Conservation (phyloP, 2,113 vertebrate genomes). For the Melanocharis versteri region DNA sequence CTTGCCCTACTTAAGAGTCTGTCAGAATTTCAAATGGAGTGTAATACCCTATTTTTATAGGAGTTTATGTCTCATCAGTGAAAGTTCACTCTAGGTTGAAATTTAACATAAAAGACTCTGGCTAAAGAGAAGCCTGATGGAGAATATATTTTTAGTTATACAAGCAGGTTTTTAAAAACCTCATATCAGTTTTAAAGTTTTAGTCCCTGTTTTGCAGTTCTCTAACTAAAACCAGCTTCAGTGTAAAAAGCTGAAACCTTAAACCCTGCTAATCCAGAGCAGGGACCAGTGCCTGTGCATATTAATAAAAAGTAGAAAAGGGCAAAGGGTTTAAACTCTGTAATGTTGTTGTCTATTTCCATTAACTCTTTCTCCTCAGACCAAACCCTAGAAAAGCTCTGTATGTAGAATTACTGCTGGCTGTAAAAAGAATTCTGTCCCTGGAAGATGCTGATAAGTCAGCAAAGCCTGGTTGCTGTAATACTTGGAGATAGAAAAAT, state of each 20-base stretch:
- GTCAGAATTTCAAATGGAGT: constrained; percentile 18
- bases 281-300: constrained; percentile 12
- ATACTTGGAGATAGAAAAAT: constrained; percentile 11
- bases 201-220: constrained; percentile 2
- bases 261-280: constrained; percentile 32
- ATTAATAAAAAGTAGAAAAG: constrained; percentile 49
- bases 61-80: constrained; percentile 13
- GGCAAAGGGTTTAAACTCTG: constrained; percentile 20
- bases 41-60: constrained; percentile 41
- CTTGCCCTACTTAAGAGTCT: background rate
- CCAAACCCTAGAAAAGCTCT: background rate
- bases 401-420: background rate
- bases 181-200: constrained; percentile 42
- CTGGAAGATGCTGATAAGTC: constrained; percentile 41
- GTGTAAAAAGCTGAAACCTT: constrained; percentile 40
- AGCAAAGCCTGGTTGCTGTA: background rate
- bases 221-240: constrained; percentile 6
- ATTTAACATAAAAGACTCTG: constrained; percentile 27
- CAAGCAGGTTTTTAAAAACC: constrained; percentile 48
- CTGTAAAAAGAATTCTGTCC: background rate
- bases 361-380: constrained; percentile 48
- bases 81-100: constrained; percentile 60
- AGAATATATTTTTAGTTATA: constrained; percentile 37
- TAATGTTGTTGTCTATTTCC: background rate
- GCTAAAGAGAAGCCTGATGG: constrained; percentile 22